Percentiles rank a stretch among this genome's conserved stretches.
Conservation (phyloP, 2,797 vertebrate genomes). For the Moxostoma hubbsi region DNA sequence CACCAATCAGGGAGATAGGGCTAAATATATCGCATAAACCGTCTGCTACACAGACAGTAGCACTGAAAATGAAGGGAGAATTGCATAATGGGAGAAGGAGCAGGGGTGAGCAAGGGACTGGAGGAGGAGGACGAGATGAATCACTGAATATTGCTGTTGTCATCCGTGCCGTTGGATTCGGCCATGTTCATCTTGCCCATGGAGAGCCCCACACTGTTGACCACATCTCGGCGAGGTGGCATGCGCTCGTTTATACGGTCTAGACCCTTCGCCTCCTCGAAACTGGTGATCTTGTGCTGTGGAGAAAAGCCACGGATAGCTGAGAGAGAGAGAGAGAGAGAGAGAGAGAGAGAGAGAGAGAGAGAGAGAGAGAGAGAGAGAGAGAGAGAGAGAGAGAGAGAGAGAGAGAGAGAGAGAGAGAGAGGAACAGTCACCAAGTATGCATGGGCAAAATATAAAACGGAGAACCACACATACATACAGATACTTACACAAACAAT, state of each 20-base stretch:
- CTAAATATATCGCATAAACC: slow-evolving; percentile 43
- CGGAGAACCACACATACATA: background rate
- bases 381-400: slow-evolving; percentile 66
- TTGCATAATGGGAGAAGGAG: slow-evolving; percentile 32
- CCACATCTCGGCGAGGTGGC: slow-evolving; percentile 79
- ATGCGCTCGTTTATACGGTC: slow-evolving; percentile 86
- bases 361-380: background rate
- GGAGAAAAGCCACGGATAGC: slow-evolving; percentile 85
- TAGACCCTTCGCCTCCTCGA: slow-evolving; percentile 84
- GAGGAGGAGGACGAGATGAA: slow-evolving; percentile 50
- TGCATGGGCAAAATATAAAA: slow-evolving; percentile 10
- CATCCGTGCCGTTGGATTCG: slow-evolving; percentile 83
- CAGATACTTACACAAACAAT: background rate
- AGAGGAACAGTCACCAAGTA: slow-evolving; percentile 14
- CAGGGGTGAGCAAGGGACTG: slow-evolving; percentile 53
- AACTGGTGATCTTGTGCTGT: slow-evolving; percentile 84
- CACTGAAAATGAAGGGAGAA: slow-evolving; percentile 33
- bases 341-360: slow-evolving; percentile 54
- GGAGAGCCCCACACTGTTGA: slow-evolving; percentile 81
- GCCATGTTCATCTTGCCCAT: slow-evolving; percentile 84
- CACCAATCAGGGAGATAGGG: slow-evolving; percentile 38
- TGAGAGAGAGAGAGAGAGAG: slow-evolving; percentile 64
- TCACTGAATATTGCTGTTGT: slow-evolving; percentile 88
- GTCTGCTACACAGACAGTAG: slow-evolving; percentile 43
- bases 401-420: too few relatives aligned